Evolutionary conservation across 2,113 vertebrate species (phyloP).

Genomic region (Felis catus): F.catus_Fca126_mat1.0 CM031412.1:16007501-16008000

Average conservation of each 20-base stretch:
- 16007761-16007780: neutral
- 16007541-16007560: neutral
- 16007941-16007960: neutral
- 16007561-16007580: neutral
- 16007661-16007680: neutral
- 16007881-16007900: neutral
- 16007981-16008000: neutral
- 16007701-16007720: neutral
- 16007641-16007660: neutral
- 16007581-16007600: neutral
- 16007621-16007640: neutral
- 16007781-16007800: neutral
- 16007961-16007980: neutral
- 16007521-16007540: neutral
- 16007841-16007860: neutral
- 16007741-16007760: neutral
- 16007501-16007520: neutral
- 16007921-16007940: neutral
- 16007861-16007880: neutral
- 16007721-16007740: neutral
- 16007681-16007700: neutral
- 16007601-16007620: neutral
- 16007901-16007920: neutral
- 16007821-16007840: neutral
- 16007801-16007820: neutral